Evolutionary conservation across 35 echinoderm and acorn worm species (phyloP).

Genomic region (Anneissia japonica): DNA sequence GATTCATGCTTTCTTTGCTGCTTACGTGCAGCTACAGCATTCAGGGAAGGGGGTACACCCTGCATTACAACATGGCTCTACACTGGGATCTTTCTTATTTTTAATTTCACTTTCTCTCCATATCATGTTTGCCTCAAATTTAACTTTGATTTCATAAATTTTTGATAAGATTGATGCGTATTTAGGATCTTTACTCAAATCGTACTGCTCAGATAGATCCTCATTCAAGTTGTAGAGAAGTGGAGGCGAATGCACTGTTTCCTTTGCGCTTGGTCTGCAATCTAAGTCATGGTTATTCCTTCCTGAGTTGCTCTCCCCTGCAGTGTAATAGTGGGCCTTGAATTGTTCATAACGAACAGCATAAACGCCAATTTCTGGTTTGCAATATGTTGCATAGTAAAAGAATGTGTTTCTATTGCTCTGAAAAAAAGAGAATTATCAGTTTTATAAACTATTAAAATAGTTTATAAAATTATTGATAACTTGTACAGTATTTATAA

Average conservation of each 20-base stretch:
- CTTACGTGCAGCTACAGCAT: slow-evolving; percentile 79
- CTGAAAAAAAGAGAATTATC: slow-evolving; percentile 44
- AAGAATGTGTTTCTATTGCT: slow-evolving; percentile 73
- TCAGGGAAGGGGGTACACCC: slow-evolving; percentile 75
- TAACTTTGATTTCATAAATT: slow-evolving; percentile 43
- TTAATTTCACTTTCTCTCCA: slow-evolving; percentile 59
- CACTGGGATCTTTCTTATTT: neutral
- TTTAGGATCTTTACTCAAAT: slow-evolving; percentile 27
- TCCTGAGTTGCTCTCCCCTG: slow-evolving; percentile 58
- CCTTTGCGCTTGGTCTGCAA: slow-evolving; percentile 53
- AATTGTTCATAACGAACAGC: slow-evolving; percentile 89
- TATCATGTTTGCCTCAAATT: slow-evolving; percentile 51
- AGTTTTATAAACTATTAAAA: neutral
- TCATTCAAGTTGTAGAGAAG: slow-evolving; percentile 73
- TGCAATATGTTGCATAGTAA: slow-evolving; percentile 53
- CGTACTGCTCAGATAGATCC: slow-evolving; percentile 78
- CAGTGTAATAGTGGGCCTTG: slow-evolving; percentile 87
- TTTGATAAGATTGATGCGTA: slow-evolving; percentile 39
- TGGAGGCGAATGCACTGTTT: slow-evolving; percentile 49
- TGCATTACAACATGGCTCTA: slow-evolving; percentile 86
- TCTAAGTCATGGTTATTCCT: slow-evolving; percentile 64
- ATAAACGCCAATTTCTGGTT: slow-evolving; percentile 58
- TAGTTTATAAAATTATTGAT: neutral
- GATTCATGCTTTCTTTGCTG: too few relatives aligned
- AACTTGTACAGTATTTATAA: neutral